phyloP scores from a whole-genome alignment of 2,888 invertebrate species.

The Rhyacophila evoluta region DNA sequence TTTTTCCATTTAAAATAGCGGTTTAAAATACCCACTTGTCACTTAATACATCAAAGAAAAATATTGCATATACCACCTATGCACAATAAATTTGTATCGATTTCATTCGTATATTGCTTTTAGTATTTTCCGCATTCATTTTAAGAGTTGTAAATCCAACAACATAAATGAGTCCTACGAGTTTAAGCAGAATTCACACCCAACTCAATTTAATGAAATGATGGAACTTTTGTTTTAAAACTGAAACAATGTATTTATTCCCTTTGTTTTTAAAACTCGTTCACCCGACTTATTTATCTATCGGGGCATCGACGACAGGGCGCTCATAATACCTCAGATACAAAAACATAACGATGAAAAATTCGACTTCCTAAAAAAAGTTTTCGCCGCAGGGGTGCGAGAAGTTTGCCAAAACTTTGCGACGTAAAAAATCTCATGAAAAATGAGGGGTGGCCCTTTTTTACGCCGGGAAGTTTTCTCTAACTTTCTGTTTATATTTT shows the following conservation, averaged over 20 bases:
- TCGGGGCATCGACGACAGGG: background rate
- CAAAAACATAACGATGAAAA: constrained; percentile 19
- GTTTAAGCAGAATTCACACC: too few relatives aligned
- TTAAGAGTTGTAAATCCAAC: too few relatives aligned
- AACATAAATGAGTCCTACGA: too few relatives aligned
- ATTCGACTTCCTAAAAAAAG: background rate
- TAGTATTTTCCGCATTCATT: too few relatives aligned
- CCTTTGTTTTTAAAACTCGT: background rate
- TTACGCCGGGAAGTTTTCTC: background rate
- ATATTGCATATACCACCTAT: too few relatives aligned
- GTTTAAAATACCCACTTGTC: too few relatives aligned
- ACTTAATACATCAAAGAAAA: too few relatives aligned
- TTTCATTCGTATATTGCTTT: too few relatives aligned
- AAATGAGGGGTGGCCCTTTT: constrained; percentile 15
- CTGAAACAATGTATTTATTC: background rate
- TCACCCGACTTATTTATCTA: background rate
- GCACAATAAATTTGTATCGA: too few relatives aligned
- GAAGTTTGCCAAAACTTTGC: background rate
- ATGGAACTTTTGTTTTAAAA: background rate
- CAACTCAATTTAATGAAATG: too few relatives aligned
- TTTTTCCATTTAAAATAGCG: too few relatives aligned
- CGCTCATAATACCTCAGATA: background rate
- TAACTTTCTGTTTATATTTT: constrained; percentile 10
- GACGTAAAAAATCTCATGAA: constrained; percentile 16
- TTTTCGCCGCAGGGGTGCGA: constrained; percentile 2